These are phyloP conservation scores for Cottoperca gobio DNA, from an alignment of 2,797 vertebrate species.

Conservation along the genomic window DNA sequence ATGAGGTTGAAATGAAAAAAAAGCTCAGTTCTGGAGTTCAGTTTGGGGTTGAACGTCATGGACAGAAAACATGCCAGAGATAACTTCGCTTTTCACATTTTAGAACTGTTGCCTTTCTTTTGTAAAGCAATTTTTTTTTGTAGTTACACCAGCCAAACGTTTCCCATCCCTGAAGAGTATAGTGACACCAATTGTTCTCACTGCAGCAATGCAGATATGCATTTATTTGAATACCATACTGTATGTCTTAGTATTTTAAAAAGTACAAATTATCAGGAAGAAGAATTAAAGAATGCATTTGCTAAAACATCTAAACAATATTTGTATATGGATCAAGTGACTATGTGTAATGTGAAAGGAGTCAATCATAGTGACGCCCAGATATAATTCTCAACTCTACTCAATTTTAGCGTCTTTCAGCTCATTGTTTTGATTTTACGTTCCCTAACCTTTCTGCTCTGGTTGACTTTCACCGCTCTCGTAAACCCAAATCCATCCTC, in stretches of 20 bases:
- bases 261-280: background rate
- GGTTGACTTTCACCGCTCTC: background rate
- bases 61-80: constrained; percentile 13
- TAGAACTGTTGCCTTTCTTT: constrained; percentile 16
- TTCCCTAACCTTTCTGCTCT: background rate
- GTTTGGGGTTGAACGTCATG: constrained; percentile 33
- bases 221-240: background rate
- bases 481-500: background rate
- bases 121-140: background rate
- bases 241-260: background rate
- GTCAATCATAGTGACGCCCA: background rate
- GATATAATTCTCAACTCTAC: background rate
- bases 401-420: background rate
- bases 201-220: background rate
- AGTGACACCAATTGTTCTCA: background rate
- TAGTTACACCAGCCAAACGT: background rate
- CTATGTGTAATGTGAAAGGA: background rate
- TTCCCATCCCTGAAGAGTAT: background rate
- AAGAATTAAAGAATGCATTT: background rate
- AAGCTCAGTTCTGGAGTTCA: constrained; percentile 41
- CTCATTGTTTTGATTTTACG: background rate
- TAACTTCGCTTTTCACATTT: background rate
- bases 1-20: constrained; percentile 32
- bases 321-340: background rate
- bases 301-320: constrained; percentile 1